A percentile compares a stretch with the other conserved stretches of the same genome.
These are phyloP conservation scores for Halcyon chelicuti DNA, from an alignment of 2,797 vertebrate species.

Conservation along the genomic window DNA sequence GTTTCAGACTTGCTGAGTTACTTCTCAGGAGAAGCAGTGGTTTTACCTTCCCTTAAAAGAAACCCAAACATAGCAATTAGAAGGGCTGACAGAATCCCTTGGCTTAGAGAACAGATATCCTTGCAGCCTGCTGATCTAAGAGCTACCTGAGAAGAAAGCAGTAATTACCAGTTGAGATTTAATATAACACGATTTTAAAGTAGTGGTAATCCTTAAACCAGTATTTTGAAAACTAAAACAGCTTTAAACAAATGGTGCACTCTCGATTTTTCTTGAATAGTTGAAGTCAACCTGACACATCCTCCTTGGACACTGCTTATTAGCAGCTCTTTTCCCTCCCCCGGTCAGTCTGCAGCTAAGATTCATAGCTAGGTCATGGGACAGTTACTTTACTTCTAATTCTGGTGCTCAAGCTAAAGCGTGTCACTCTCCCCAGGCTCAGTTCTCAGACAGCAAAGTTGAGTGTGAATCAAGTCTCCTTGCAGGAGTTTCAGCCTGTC, in stretches of 20 bases:
- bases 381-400: neutral
- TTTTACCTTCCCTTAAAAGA: neutral
- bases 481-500: neutral
- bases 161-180: neutral
- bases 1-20: neutral
- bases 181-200: neutral
- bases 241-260: neutral
- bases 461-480: accelerated
- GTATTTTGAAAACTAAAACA: neutral
- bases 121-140: neutral
- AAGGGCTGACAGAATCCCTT: neutral
- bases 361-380: neutral
- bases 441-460: neutral
- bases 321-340: neutral
- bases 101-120: neutral
- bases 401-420: neutral
- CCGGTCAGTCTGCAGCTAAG: neutral
- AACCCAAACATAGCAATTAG: neutral
- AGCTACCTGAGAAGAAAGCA: neutral
- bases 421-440: neutral
- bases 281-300: neutral
- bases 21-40: neutral
- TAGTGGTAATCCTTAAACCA: neutral
- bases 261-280: neutral
- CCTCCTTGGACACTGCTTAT: neutral